A percentile compares a stretch with the other conserved stretches of the same genome.
Evolutionary conservation across 2,113 vertebrate species (phyloP).

Genomic region (Tragulus kanchil): DNA sequence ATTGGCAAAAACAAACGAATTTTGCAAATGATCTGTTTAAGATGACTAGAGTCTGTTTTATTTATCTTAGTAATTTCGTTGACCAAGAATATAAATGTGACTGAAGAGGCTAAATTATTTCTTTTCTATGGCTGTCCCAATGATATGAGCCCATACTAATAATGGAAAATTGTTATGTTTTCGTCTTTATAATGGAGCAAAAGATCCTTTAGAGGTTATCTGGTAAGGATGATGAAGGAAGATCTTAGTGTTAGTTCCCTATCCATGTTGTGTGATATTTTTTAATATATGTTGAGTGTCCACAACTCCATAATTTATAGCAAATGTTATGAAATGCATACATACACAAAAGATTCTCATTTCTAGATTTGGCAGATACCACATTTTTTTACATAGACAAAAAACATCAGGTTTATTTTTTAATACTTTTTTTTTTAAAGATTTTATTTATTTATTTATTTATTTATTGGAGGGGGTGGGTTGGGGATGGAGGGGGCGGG

Average conservation of each 20-base stretch:
- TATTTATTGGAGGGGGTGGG: no score
- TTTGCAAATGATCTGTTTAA: slow-evolving; percentile 5
- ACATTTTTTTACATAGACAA: background rate
- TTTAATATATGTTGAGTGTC: background rate
- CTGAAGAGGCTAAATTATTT: background rate
- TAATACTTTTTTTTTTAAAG: no score
- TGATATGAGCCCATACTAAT: background rate
- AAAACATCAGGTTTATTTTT: background rate
- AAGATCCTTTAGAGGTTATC: background rate
- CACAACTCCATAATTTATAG: background rate
- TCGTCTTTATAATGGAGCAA: background rate
- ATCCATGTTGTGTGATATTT: background rate
- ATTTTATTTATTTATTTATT: no score
- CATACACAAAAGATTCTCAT: background rate
- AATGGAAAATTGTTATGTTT: background rate
- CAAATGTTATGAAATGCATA: slow-evolving; percentile 3
- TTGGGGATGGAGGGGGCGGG: no score
- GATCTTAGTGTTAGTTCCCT: background rate
- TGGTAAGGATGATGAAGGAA: background rate
- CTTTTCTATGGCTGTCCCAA: background rate
- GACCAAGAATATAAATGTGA: background rate
- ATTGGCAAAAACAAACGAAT: background rate
- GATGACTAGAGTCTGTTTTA: background rate
- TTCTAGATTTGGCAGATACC: background rate
- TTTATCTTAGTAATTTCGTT: slow-evolving; percentile 3